Percentiles rank a stretch among this genome's conserved stretches.
Conservation (phyloP, 2,797 vertebrate genomes). For the Phoebastria nigripes region DNA sequence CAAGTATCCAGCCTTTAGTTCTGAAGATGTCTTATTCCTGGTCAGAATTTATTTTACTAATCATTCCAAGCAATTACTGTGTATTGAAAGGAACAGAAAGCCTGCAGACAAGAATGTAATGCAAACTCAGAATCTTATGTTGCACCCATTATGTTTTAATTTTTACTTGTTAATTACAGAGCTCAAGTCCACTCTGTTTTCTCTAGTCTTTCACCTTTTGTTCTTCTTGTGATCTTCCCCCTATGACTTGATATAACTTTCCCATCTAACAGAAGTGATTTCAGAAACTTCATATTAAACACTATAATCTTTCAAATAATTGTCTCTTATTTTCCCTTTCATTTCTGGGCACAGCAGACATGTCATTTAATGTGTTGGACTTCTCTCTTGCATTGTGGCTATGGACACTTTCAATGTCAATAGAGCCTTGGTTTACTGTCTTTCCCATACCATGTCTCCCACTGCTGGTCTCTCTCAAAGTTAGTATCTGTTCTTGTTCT, state of each 20-base stretch:
- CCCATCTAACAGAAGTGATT: neutral
- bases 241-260: neutral
- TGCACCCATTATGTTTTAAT: neutral
- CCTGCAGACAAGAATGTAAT: neutral
- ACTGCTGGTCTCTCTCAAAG: neutral
- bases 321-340: neutral
- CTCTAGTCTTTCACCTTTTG: neutral
- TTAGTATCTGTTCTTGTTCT: neutral
- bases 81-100: neutral
- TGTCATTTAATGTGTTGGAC: neutral
- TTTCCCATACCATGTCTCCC: neutral
- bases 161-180: neutral
- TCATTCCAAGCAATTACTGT: neutral
- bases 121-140: neutral
- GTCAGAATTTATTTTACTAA: neutral
- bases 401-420: neutral
- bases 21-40: neutral
- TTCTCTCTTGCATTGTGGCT: neutral
- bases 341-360: neutral
- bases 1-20: neutral
- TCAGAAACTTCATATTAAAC: neutral
- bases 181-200: neutral
- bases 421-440: neutral
- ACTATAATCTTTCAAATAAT: neutral
- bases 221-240: neutral